Percentiles rank a stretch among this genome's conserved stretches.
These are phyloP conservation scores for Acrossocheilus fasciatus DNA, from an alignment of 2,797 vertebrate species.

Conservation along the genomic window DNA sequence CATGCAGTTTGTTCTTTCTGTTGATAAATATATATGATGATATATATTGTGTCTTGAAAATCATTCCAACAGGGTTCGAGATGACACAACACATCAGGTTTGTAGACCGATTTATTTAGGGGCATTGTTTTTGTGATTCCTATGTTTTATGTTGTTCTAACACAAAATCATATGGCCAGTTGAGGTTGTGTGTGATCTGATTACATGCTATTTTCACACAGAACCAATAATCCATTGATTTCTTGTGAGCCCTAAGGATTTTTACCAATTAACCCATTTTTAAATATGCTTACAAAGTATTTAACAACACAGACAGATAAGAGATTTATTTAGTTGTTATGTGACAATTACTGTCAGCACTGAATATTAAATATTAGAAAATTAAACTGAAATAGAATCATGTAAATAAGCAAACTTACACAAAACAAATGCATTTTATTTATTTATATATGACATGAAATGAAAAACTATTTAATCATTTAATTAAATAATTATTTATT, in stretches of 20 bases:
- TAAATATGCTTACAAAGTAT: neutral
- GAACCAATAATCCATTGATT: neutral
- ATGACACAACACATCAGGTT: neutral
- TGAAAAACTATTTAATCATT: too few relatives aligned
- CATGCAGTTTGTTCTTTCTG: constrained; percentile 68
- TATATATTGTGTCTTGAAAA: constrained; percentile 2
- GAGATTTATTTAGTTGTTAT: neutral
- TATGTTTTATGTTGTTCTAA: neutral
- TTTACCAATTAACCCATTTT: neutral
- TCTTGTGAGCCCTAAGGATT: neutral
- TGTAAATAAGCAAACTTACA: neutral
- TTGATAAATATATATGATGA: neutral
- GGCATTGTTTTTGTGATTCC: neutral
- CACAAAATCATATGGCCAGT: neutral
- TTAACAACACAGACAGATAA: neutral
- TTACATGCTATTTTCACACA: neutral
- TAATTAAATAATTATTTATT: too few relatives aligned
- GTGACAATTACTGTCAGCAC: neutral
- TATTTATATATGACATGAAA: too few relatives aligned
- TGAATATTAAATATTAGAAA: neutral
- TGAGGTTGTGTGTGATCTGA: neutral
- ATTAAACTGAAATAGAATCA: neutral
- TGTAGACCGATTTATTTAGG: constrained; percentile 8
- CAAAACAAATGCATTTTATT: neutral
- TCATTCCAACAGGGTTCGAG: neutral